phyloP scores from a whole-genome alignment of 2,797 vertebrate species.

The Scolopax rusticola region DNA sequence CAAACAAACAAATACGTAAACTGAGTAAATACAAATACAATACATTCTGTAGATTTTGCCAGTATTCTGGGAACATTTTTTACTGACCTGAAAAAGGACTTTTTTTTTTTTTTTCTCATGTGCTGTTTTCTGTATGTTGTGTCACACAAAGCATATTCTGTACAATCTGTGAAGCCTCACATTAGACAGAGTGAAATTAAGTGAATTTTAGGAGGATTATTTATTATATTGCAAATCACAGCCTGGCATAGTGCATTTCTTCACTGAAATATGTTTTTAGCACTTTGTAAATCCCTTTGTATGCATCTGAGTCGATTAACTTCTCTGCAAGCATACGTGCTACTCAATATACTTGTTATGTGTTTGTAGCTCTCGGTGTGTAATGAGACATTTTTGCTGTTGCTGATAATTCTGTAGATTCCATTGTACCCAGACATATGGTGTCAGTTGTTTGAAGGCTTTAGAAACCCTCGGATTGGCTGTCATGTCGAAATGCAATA shows the following conservation, averaged over 20 bases:
- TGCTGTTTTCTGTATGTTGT: constrained; percentile 35
- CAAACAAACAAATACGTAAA: constrained; percentile 37
- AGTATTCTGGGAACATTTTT: constrained; percentile 45
- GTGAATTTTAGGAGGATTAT: constrained; percentile 67
- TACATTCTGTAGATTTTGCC: constrained; percentile 16
- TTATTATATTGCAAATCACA: constrained; percentile 63
- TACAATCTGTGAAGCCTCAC: constrained; percentile 60
- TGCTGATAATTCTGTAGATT: constrained; percentile 53
- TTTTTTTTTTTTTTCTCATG: neutral
- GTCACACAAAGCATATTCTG: constrained; percentile 60
- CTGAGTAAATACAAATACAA: constrained; percentile 56
- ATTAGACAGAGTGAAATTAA: constrained; percentile 47
- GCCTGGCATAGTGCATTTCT: constrained; percentile 23
- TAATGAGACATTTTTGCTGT: constrained; percentile 64
- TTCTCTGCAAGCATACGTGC: constrained; percentile 1
- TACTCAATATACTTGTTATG: constrained; percentile 49
- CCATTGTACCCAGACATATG: constrained; percentile 55
- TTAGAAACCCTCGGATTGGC: constrained; percentile 21
- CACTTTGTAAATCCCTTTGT: constrained; percentile 58
- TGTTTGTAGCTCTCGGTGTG: constrained; percentile 8
- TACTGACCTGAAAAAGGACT: constrained; percentile 43
- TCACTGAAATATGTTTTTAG: constrained; percentile 50
- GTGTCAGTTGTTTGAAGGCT: constrained; percentile 57
- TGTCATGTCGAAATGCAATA: constrained; percentile 59
- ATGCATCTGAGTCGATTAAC: constrained; percentile 60